These are phyloP conservation scores for Corvus hawaiiensis DNA, from an alignment of 2,113 vertebrate genomes.

Conservation along the genomic window DNA sequence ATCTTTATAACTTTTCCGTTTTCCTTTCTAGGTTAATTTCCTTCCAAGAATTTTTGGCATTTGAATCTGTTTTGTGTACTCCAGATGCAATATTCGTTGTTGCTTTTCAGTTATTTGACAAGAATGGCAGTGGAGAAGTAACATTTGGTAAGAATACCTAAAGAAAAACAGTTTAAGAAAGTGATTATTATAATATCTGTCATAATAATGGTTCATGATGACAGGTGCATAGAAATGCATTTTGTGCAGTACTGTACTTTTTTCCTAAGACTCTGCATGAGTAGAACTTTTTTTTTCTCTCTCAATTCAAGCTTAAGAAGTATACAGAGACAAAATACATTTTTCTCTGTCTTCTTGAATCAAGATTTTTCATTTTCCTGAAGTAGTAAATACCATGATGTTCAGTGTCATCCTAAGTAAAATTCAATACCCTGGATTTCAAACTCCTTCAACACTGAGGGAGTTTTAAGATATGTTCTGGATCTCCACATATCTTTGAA, in stretches of 20 bases:
- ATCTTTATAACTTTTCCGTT: slow-evolving; percentile 26
- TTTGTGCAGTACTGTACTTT: not conserved
- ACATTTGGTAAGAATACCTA: slow-evolving; percentile 88
- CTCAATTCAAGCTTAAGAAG: not conserved
- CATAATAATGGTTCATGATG: not conserved
- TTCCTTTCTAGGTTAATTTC: slow-evolving; percentile 88
- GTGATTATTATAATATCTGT: not conserved
- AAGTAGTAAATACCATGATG: not conserved
- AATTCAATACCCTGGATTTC: not conserved
- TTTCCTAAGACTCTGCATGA: slow-evolving; percentile 12
- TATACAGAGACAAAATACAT: not conserved
- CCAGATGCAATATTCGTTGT: slow-evolving; percentile 96
- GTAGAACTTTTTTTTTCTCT: not conserved
- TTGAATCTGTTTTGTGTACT: slow-evolving; percentile 94
- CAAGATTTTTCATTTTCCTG: not conserved
- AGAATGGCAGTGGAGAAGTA: slow-evolving; percentile 89
- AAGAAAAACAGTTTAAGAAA: slow-evolving; percentile 50
- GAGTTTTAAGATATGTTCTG: not conserved
- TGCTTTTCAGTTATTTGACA: slow-evolving; percentile 97
- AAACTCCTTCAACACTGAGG: not conserved
- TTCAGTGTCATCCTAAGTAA: not conserved
- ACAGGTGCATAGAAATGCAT: not conserved
- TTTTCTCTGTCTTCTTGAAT: slow-evolving; percentile 9
- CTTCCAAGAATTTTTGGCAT: slow-evolving; percentile 96
- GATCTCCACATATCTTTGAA: not conserved